Evolutionary conservation across 2,797 vertebrate species (phyloP).

Genomic region (Dicrostonyx torquatus): DNA sequence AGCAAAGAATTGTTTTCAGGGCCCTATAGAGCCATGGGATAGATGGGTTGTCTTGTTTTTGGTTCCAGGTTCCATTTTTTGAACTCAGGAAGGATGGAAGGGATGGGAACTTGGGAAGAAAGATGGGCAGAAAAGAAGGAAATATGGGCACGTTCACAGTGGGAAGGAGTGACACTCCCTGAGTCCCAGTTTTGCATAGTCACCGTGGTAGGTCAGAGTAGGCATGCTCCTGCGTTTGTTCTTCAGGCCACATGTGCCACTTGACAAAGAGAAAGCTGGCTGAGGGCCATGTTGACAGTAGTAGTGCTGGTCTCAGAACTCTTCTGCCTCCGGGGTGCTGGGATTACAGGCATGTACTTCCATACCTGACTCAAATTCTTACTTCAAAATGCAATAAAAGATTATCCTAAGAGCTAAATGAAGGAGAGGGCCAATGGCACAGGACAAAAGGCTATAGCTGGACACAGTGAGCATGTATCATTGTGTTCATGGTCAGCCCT

Average conservation of each 20-base stretch:
- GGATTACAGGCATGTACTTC: neutral
- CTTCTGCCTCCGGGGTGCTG: neutral
- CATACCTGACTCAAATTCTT: neutral
- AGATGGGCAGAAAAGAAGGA: neutral
- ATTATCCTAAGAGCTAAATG: neutral
- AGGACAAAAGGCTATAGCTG: neutral
- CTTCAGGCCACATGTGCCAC: neutral
- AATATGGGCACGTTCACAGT: neutral
- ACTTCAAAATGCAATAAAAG: neutral
- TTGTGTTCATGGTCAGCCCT: neutral
- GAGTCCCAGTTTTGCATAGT: neutral
- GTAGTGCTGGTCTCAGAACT: neutral
- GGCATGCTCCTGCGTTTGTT: neutral
- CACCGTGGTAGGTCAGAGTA: neutral
- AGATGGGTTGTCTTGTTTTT: neutral
- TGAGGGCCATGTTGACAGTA: neutral
- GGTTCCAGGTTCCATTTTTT: conserved; percentile 35
- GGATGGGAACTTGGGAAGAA: neutral
- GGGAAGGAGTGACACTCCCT: neutral
- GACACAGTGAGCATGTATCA: fast-evolving
- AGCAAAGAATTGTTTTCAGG: conserved; percentile 23
- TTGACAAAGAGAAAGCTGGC: neutral
- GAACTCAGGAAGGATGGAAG: neutral
- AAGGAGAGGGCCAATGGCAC: neutral
- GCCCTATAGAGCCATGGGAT: neutral